These are phyloP conservation scores for Lepidocolaptes lacrymiger DNA, from an alignment of 2,797 vertebrate genomes.

Conservation along the genomic window DNA sequence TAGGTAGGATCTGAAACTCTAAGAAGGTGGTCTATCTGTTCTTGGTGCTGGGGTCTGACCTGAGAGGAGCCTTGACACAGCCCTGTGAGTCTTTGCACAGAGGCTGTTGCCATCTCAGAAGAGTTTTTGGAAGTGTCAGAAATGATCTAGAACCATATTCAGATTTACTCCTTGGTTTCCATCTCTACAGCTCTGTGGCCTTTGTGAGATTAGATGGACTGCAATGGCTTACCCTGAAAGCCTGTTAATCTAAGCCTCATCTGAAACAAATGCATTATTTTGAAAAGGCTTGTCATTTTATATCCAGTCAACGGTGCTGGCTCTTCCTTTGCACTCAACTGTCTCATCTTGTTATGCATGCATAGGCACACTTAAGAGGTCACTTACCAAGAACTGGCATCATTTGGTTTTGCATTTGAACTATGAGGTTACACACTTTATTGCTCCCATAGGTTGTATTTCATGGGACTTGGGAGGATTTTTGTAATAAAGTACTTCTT, in stretches of 20 bases:
- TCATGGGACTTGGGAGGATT: background rate
- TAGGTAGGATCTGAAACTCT: background rate
- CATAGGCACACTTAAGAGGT: background rate
- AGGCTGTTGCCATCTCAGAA: background rate
- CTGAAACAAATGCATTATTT: slow-evolving; percentile 9
- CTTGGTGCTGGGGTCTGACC: background rate
- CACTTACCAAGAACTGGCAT: slow-evolving; percentile 1
- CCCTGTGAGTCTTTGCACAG: background rate
- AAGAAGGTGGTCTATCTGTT: background rate
- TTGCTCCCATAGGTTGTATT: background rate
- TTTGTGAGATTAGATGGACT: background rate
- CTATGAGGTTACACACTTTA: background rate
- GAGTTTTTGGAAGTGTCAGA: background rate
- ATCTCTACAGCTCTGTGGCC: background rate
- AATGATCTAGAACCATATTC: background rate
- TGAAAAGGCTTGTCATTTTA: slow-evolving; percentile 9
- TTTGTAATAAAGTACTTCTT: background rate
- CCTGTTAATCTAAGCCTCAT: background rate
- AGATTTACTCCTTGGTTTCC: background rate
- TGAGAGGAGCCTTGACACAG: background rate
- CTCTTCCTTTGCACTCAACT: slow-evolving; percentile 17
- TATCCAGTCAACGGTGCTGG: background rate
- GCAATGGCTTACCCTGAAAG: background rate
- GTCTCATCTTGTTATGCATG: slow-evolving; percentile 38
- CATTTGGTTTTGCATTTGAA: background rate